Evolutionary conservation across 2,888 invertebrate genomes (phyloP), one percentile per base, ranked within the genome.

Genomic region (Drosophila picticornis): DNA sequence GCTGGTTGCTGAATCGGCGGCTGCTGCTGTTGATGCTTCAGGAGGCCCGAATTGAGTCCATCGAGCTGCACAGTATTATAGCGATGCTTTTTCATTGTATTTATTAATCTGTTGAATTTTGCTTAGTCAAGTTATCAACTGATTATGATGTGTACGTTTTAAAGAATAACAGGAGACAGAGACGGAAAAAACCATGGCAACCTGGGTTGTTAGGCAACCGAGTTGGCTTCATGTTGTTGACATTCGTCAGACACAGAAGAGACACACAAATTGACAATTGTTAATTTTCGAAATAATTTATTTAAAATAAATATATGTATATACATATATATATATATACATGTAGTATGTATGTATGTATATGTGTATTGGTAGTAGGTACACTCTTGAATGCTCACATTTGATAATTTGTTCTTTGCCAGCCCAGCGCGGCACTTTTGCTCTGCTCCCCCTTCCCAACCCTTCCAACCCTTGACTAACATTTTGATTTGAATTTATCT

Each of bases 281-380:
- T 67, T 77, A 77, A 84, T 67, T 88, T 56, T 84, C 69, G 81
- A 86, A 86, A 90, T 90, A 77, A 86, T 90, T 90, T 88, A 90
- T 90, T 90, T 86, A 83, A 84, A 88, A 86, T 90, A 86, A 88
- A 88, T 84, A 90, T 77, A n/a, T 56, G 38, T 38, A 38, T 36
- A n/a, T 84, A 64, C 50, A 56, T 73, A 48, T 73, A 58, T 79
- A 79, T 79, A 55, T 72, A 66, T 76, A 69, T 75, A 61, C 72
- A 64, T 77, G 72, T 76, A 59, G 67, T 62, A 56, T 73, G 59
- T 73, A 61, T 81, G 81, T 79, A 57, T 75, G 69, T 76, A 69
- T 75, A 61, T 76, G 67, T 77, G 72, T 76, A 59, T 76, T 72
- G 75, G 75, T 81, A 64, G 75, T 74, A 87, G 90, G 80, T 88